These are phyloP conservation scores for Taenaris catops DNA, from an alignment of 2,888 invertebrate species.

Conservation along the genomic window DNA sequence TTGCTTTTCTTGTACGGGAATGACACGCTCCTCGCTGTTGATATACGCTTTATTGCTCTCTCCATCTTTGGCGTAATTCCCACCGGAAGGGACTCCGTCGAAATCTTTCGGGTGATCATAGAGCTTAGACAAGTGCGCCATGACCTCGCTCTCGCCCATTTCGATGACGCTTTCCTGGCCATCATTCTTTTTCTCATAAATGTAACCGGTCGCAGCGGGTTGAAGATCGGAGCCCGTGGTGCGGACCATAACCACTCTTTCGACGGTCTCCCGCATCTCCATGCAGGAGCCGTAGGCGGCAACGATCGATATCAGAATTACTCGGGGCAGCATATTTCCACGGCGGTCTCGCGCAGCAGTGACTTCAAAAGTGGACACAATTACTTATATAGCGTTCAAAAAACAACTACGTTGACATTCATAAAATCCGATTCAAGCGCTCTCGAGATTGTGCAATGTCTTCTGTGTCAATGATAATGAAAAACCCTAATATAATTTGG, in stretches of 20 bases:
- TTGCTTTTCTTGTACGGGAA: constrained; percentile 57
- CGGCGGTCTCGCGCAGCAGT: constrained; percentile 49
- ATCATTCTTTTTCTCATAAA: constrained; percentile 69
- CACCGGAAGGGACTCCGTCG: constrained; percentile 43
- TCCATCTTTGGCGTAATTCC: constrained; percentile 44
- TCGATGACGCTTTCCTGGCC: constrained; percentile 67
- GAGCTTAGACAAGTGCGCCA: constrained; percentile 59
- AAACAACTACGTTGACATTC: constrained; percentile 66
- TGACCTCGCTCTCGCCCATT: constrained; percentile 64
- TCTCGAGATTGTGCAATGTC: constrained; percentile 69
- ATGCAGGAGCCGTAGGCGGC: constrained; percentile 45
- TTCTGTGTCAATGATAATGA: constrained; percentile 77
- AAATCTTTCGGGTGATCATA: constrained; percentile 55
- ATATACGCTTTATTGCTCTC: constrained; percentile 49
- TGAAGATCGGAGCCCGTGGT: constrained; percentile 79
- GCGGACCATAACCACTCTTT: constrained; percentile 76
- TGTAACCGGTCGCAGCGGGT: constrained; percentile 80
- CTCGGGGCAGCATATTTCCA: constrained; percentile 53
- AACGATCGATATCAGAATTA: constrained; percentile 41
- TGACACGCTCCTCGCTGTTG: constrained; percentile 42
- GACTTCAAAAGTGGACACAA: constrained; percentile 57
- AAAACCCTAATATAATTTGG: constrained; percentile 72
- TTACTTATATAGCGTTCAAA: constrained; percentile 68
- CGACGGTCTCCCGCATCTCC: constrained; percentile 70
- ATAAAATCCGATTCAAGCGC: constrained; percentile 61